Conservation (phyloP, 1,140 invertebrate genomes). For the Tenebrio molitor region DNA sequence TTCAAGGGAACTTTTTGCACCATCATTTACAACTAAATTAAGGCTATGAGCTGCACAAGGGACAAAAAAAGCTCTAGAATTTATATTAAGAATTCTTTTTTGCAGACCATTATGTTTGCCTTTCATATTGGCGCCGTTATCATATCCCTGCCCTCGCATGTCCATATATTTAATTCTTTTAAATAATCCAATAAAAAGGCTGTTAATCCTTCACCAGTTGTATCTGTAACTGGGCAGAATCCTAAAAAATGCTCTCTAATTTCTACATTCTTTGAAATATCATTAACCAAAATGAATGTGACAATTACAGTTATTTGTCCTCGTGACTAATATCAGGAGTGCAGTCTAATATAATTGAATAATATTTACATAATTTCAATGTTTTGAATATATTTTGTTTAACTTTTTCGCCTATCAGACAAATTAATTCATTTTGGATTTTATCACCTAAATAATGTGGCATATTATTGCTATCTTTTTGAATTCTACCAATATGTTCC, state of each 20-base stretch:
- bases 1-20: constrained; percentile 42
- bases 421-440: too few species aligned
- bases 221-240: constrained; percentile 40
- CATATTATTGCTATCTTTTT: too few species aligned
- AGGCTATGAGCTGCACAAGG: constrained; percentile 57
- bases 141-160: constrained; percentile 58
- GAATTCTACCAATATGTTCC: too few species aligned
- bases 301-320: constrained; percentile 57
- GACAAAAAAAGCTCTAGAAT: constrained; percentile 54
- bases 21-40: constrained; percentile 56
- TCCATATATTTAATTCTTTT: constrained; percentile 29
- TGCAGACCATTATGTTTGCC: constrained; percentile 58
- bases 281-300: constrained; percentile 41
- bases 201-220: constrained; percentile 43
- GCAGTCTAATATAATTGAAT: constrained; percentile 58
- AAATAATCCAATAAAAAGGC: constrained; percentile 42
- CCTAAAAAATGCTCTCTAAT: constrained; percentile 53
- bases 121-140: constrained; percentile 59
- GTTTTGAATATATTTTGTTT: too few species aligned
- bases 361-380: too few species aligned
- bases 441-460: too few species aligned
- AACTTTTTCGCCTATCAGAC: too few species aligned
- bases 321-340: constrained; percentile 58
- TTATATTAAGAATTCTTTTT: constrained; percentile 53
- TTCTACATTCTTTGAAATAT: constrained; percentile 22